Base-by-base conservation (phyloP, 2,797 vertebrate genomes). In the Avahi laniger region DNA sequence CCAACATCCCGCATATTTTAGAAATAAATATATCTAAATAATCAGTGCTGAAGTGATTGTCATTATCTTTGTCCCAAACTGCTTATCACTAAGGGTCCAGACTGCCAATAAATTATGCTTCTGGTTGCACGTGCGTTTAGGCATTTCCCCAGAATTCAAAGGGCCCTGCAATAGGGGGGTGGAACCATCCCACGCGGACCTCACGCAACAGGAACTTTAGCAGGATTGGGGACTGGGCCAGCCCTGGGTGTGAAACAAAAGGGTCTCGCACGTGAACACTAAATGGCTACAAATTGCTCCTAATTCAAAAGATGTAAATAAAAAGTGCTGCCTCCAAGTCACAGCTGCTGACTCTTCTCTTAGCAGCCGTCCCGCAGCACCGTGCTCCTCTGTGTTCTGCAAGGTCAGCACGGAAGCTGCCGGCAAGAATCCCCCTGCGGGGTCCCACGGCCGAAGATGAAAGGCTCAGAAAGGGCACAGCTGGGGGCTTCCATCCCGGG, bases 381-480 rank as follows among this genome's bases (percentile, higher is more conserved):
- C n/a, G 18, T 24, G 43, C 15, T 54, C 50, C 57, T 94, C 35
- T 83, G n/a, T 52, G 22, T 61, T 15, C 43, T 69, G 59, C 57
- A 63, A 94, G 80, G 92, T 95, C 94, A 85, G 61, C 46, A 28
- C 73, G 79, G 84, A 89, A 54, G 38, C 67, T 93, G 81, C 87
- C 79, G 63, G 95, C 50, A 41, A 73, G 85, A 26, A 48, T 38
- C 6, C 65, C 57, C 78, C 69, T 26, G n/a, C 63, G 35, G 79
- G 79, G 38, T 59, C 82, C 61, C n/a, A 2, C 0, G 0, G 4
- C 72, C 5, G 38, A 76, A 26, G 43, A 78, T 63, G 63, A 89
- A 80, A 91, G 93, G 38, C 24, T 75, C 61, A 72, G 73, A 67
- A 57, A 59, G 61, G 67, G 35, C 95, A 33, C 95, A 91, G 92